Percentiles rank a stretch among this genome's conserved stretches.
These are phyloP conservation scores for Gnathonemus echidnorhynchus DNA, from an alignment of 2,113 vertebrate genomes.

Conservation along the genomic window DNA sequence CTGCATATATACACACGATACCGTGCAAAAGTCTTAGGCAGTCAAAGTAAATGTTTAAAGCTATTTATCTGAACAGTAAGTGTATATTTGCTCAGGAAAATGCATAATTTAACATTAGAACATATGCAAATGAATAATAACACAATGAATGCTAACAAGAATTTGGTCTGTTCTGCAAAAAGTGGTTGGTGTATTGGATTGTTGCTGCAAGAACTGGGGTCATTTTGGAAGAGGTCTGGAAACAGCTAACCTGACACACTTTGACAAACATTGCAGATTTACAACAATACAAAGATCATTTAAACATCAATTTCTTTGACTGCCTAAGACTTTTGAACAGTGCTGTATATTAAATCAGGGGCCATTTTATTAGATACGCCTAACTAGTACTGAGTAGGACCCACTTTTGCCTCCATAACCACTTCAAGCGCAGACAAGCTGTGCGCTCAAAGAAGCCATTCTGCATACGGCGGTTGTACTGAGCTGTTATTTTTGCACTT, in stretches of 20 bases:
- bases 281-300: background rate
- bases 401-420: background rate
- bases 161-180: background rate
- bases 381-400: background rate
- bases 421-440: background rate
- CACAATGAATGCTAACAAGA: background rate
- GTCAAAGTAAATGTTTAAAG: background rate
- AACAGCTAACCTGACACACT: background rate
- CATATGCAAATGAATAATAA: background rate
- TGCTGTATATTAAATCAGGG: background rate
- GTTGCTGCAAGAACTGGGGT: background rate
- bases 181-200: background rate
- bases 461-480: background rate
- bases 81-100: background rate
- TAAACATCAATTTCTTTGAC: background rate
- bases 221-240: background rate
- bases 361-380: background rate
- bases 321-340: background rate
- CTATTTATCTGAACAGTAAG: background rate
- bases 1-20: background rate
- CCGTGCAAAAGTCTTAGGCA: background rate
- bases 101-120: background rate
- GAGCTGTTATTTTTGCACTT: background rate
- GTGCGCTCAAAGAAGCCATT: background rate
- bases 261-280: background rate